Evolutionary conservation across 2,797 vertebrate genomes (phyloP), one percentile per base, ranked within the genome.

Genomic region (Galago senegalensis): DNA sequence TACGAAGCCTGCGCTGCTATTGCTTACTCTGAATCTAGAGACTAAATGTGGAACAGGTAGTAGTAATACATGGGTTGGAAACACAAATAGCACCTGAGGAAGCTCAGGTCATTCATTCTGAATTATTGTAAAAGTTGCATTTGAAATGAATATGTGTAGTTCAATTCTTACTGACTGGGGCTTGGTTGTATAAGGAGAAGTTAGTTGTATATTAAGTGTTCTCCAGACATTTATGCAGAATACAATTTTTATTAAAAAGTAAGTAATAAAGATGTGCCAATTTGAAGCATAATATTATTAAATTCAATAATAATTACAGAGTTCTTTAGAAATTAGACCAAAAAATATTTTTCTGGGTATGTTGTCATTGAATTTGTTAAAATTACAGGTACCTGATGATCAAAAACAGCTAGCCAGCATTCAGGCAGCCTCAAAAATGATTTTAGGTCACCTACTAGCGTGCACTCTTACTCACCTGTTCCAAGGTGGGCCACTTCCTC

Each of bases 291-390:
- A 43, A 43, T 43, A 43, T 43, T 43, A 43, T 80, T 76, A 46
- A 87, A 87, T 0, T 72, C 31, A 93, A 25, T 21, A 79, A 65
- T 63, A 73, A 85, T 25, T 60, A 20, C 83, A 60, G 11, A 49
- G 4, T 27, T 85, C 17, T 85, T 96, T 88, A 88, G 77, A 87
- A 93, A 85, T 63, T 79, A 73, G 46, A 37, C 23, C 18, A 75
- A 60, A 67, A 31, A 49, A n/a, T 79, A 34, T 63, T 85, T 93
- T 70, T 29, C 29, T 58, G 46, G 7, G 20, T 60, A n/a, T 72
- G 90, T 95, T 83, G 27, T 83, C 80, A 84, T 23, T 43, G 40
- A 77, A 12, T 40, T 90, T 93, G 94, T 86, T 81, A 60, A 73
- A 79, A 72, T 85, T 75, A 34, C 20, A n/a, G 13, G 4, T 60